phyloP scores from a whole-genome alignment of 2,797 vertebrate genomes.

The Halcyon leucocephala region DNA sequence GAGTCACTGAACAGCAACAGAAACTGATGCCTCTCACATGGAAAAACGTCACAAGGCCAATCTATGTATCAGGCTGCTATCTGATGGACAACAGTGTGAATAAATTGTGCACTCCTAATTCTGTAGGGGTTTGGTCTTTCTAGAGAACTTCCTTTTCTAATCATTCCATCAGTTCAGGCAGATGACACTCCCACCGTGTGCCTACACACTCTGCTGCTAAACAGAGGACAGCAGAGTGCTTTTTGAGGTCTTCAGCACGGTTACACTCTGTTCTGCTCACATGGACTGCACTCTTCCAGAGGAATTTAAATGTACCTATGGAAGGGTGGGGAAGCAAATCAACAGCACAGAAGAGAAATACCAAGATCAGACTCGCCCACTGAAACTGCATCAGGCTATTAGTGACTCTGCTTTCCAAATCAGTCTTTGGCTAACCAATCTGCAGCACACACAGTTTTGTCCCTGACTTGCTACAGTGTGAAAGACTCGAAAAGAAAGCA shows the following conservation, averaged over 20 bases:
- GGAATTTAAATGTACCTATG: fast-evolving
- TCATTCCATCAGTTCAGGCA: not conserved
- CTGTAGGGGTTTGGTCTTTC: not conserved
- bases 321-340: not conserved
- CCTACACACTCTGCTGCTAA: not conserved
- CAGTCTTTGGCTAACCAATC: not conserved
- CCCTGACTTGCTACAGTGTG: not conserved
- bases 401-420: not conserved
- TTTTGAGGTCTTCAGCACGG: not conserved
- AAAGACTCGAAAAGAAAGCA: not conserved
- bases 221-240: not conserved
- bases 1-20: not conserved
- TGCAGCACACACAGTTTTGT: not conserved
- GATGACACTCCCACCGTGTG: not conserved
- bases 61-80: not conserved
- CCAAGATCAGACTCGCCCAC: not conserved
- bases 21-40: not conserved
- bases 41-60: not conserved
- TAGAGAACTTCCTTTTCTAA: not conserved
- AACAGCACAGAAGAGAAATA: not conserved
- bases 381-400: not conserved
- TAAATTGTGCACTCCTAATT: not conserved
- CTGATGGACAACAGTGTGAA: not conserved
- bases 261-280: not conserved
- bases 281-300: not conserved